Evolutionary conservation across 2,888 invertebrate species (phyloP).

Genomic region (Amorpha juglandis): DNA sequence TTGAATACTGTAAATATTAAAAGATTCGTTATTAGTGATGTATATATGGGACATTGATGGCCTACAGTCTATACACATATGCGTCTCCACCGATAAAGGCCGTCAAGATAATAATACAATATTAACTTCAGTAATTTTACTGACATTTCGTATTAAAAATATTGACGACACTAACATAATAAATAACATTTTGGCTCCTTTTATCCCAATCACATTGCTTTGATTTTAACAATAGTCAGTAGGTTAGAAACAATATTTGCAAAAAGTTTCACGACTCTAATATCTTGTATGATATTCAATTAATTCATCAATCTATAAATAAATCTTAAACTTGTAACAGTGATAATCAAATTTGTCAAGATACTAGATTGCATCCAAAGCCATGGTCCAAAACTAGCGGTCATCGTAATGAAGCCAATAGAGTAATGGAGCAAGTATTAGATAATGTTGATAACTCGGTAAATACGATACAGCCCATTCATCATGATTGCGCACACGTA

Average conservation of each 20-base stretch:
- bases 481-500: slow-evolving; percentile 20
- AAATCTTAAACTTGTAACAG: neutral
- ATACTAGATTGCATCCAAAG: neutral
- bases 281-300: no score
- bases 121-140: neutral
- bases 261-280: no score
- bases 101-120: no score
- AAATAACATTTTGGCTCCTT: no score
- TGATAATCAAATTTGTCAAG: neutral
- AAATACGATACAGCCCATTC: slow-evolving; percentile 23
- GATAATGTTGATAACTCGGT: slow-evolving; percentile 16
- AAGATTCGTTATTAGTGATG: neutral
- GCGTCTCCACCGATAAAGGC: no score
- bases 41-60: neutral
- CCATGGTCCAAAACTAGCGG: neutral
- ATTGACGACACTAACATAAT: no score
- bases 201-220: no score
- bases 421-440: slow-evolving; percentile 14
- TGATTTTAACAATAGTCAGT: no score
- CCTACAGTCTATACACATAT: neutral
- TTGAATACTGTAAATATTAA: neutral
- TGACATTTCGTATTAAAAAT: neutral
- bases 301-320: no score
- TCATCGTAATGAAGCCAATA: slow-evolving; percentile 5
- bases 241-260: no score